These are phyloP conservation scores for Prunella strophiata DNA, from an alignment of 2,797 vertebrate species.

Conservation along the genomic window DNA sequence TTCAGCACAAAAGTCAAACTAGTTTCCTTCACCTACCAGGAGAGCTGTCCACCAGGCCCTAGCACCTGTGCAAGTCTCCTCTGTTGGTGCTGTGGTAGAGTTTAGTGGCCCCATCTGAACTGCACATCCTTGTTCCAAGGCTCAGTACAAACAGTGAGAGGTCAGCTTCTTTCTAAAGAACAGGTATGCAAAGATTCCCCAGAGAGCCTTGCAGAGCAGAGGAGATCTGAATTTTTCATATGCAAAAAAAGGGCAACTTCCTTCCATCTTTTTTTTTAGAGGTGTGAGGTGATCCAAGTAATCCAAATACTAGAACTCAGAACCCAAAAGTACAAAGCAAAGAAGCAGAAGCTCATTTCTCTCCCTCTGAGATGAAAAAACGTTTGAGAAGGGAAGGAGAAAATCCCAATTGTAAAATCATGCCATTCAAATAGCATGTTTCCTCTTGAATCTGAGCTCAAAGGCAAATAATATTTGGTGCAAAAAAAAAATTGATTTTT, in stretches of 20 bases:
- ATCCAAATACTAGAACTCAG: not conserved
- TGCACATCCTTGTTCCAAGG: not conserved
- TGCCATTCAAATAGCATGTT: not conserved
- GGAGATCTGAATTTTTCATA: not conserved
- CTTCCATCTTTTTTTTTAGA: not conserved
- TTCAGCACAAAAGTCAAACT: not conserved
- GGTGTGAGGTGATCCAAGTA: not conserved
- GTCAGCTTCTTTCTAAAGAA: not conserved
- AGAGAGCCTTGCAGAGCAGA: not conserved
- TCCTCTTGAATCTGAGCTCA: not conserved
- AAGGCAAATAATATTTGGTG: not conserved
- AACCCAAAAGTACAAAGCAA: not conserved
- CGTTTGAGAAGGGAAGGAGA: not conserved
- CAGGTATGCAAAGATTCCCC: not conserved
- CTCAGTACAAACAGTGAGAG: not conserved
- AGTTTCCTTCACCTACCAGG: not conserved
- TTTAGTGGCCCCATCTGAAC: not conserved
- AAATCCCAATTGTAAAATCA: not conserved
- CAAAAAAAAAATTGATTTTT: not conserved
- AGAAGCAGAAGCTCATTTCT: not conserved
- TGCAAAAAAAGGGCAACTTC: not conserved
- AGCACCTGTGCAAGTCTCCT: not conserved
- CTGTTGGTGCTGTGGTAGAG: not conserved
- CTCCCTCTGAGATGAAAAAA: not conserved
- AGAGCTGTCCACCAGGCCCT: not conserved